Evolutionary conservation across 2,797 vertebrate genomes (phyloP), one percentile per base, ranked within the genome.

Genomic region (Crax fasciolata): DNA sequence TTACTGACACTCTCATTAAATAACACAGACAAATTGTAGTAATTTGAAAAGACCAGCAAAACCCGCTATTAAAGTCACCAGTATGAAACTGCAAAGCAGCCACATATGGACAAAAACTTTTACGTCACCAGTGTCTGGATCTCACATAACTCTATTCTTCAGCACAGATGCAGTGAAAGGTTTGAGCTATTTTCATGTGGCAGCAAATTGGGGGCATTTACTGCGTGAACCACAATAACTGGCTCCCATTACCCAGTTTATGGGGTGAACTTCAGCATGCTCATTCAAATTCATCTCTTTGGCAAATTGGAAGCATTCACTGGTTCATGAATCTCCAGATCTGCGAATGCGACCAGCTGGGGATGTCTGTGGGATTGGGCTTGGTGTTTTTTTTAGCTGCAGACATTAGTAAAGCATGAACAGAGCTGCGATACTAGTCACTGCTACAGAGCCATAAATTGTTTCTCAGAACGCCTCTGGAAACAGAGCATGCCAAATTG

Each of bases 401-500:
- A 94, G 85, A 66, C 80, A 46, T 73, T 3, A 46, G 93, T 52
- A 84, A 82, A 74, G 92, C 75, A 63, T 5, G 28, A 71, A 38
- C 66, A 43, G 52, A 89, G 67, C 83, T 71, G 51, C 3, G 2
- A 38, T 49, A 65, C 57, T 84, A 83, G 92, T 48, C 91, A 49
- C 51, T 39, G 28, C 30, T 54, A 72, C 32, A 61, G 44, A 95
- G 93, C 38, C 92, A 93, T 57, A 84, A 93, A 93, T 51, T 79
- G 71, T 61, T 90, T 67, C 86, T 90, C 83, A 28, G 63, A 87
- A 74, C 0, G 8, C 65, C 72, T 70, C 86, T 92, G 90, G 92
- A 92, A 89, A 73, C 51, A 84, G 78, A 74, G 74, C 55, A 39
- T 57, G 74, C 74, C 95, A 94, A 94, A 93, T 80, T 58, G 81